Conservation (phyloP, 2,888 invertebrate species). For the Saturnia pavonia region DNA sequence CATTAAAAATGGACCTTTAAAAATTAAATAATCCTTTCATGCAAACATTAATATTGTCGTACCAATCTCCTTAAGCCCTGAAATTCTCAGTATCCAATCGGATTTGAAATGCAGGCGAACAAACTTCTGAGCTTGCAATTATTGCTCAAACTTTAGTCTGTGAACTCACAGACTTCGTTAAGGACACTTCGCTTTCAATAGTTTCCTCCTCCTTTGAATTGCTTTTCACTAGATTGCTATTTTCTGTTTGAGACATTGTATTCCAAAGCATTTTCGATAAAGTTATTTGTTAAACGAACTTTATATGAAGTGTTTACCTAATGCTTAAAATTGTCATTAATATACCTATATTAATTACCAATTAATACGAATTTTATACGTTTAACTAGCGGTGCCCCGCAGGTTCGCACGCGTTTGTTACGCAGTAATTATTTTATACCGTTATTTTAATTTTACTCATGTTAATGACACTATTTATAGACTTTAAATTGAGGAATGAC, state of each 20-base stretch:
- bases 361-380: no score
- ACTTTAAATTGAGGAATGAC: no score
- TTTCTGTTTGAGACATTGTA: conserved; percentile 5
- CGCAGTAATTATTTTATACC: no score
- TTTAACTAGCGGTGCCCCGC: no score
- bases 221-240: conserved; percentile 11
- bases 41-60: not conserved
- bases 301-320: not conserved
- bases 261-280: not conserved
- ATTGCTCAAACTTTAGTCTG: conserved; percentile 24
- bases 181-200: conserved; percentile 32
- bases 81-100: conserved; percentile 24
- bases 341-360: no score
- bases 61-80: not conserved
- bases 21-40: not conserved
- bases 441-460: no score
- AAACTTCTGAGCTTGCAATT: conserved; percentile 36
- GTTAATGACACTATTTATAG: no score
- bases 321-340: not conserved
- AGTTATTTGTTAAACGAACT: not conserved
- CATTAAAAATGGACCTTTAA: not conserved
- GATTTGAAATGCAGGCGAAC: conserved; percentile 40
- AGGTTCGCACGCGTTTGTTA: no score
- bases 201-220: conserved; percentile 22
- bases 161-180: conserved; percentile 28